phyloP scores from a whole-genome alignment of 2,888 invertebrate species.

The Drosophila barbarae region DNA sequence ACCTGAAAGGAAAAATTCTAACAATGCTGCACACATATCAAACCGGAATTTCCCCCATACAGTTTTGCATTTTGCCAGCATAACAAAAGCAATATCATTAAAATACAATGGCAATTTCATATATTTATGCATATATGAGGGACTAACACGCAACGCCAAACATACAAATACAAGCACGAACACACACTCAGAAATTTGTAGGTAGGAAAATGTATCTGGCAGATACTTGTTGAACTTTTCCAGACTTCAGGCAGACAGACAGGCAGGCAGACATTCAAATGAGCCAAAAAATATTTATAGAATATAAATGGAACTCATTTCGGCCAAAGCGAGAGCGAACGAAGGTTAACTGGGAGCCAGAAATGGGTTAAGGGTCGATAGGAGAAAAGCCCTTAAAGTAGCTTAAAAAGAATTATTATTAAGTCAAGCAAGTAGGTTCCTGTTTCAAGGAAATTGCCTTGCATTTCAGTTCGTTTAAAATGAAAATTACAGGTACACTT shows the following conservation, averaged over 20 bases:
- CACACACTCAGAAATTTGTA: constrained; percentile 5
- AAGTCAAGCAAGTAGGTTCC: background rate
- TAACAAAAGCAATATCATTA: constrained; percentile 39
- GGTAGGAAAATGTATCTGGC: constrained; percentile 18
- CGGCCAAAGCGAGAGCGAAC: constrained; percentile 31
- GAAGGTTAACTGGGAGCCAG: constrained; percentile 2
- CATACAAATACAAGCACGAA: constrained; percentile 22
- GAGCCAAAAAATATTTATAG: constrained; percentile 60
- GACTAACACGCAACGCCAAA: constrained; percentile 25
- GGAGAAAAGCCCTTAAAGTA: background rate
- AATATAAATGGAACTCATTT: constrained; percentile 43
- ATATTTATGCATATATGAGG: constrained; percentile 28
- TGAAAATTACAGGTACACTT: background rate
- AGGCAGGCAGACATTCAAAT: constrained; percentile 62
- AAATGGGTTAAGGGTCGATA: constrained; percentile 3
- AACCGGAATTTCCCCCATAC: constrained; percentile 12
- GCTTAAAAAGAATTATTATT: background rate
- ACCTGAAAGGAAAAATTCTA: constrained; percentile 20
- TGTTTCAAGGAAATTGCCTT: background rate
- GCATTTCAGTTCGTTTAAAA: background rate
- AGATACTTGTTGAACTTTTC: constrained; percentile 40
- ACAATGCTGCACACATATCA: constrained; percentile 21
- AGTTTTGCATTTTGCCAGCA: constrained; percentile 35
- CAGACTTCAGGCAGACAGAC: constrained; percentile 53
- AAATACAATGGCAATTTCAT: constrained; percentile 28